These are phyloP conservation scores for Temnothorax unifasciatus DNA, from an alignment of 2,888 invertebrate species.

Conservation along the genomic window DNA sequence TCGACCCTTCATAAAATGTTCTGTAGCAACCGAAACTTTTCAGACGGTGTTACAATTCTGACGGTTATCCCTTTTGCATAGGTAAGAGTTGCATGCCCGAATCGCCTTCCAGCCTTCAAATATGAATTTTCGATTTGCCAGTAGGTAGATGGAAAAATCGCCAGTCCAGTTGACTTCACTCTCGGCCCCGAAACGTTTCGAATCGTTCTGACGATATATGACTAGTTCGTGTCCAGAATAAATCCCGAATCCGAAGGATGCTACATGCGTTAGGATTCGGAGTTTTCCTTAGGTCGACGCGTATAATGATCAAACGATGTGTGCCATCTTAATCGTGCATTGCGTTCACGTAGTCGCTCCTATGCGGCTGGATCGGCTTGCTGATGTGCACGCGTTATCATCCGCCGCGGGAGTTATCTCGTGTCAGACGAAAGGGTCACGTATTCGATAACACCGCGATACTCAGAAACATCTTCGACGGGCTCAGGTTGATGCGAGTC, in stretches of 20 bases:
- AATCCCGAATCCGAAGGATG: conserved; percentile 41
- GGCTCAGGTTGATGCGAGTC: conserved; percentile 8
- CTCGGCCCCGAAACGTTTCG: conserved; percentile 40
- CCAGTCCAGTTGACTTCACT: conserved; percentile 29
- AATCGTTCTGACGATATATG: conserved; percentile 67
- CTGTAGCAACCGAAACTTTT: background rate
- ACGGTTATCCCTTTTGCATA: conserved; percentile 6
- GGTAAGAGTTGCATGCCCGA: conserved; percentile 48
- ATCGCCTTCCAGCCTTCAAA: conserved; percentile 23
- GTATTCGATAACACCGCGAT: conserved; percentile 40
- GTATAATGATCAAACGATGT: conserved; percentile 75
- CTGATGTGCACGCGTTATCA: conserved; percentile 59
- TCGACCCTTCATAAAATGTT: conserved; percentile 8
- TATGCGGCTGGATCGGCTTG: conserved; percentile 65
- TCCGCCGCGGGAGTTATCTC: conserved; percentile 45
- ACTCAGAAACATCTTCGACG: conserved; percentile 7
- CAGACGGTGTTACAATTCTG: background rate
- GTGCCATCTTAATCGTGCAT: conserved; percentile 70
- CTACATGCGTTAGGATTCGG: conserved; percentile 28
- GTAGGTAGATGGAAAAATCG: conserved; percentile 48
- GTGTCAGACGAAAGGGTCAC: conserved; percentile 55
- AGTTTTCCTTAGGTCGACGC: conserved; percentile 62
- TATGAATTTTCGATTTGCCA: conserved; percentile 58
- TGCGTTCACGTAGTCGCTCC: conserved; percentile 66
- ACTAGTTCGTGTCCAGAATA: conserved; percentile 59